phyloP scores from a whole-genome alignment of 2,113 vertebrate species.

The Heteronetta atricapilla region DNA sequence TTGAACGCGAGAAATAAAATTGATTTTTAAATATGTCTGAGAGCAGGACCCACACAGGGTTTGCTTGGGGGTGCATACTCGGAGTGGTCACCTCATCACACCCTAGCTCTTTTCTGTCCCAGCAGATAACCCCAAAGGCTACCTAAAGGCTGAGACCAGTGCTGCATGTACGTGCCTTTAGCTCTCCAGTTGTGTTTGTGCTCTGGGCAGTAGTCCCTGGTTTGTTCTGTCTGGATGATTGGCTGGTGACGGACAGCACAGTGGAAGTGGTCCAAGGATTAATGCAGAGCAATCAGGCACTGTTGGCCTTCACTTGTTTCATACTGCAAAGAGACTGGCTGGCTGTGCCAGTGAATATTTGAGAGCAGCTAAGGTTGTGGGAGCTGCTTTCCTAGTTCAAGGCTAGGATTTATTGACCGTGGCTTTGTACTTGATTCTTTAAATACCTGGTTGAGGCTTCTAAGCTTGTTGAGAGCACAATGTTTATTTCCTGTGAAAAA shows the following conservation, averaged over 20 bases:
- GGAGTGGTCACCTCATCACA: background rate
- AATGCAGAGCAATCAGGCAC: background rate
- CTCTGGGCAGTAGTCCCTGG: background rate
- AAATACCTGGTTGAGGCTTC: background rate
- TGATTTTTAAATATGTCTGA: background rate
- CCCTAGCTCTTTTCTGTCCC: background rate
- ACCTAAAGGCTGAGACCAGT: background rate
- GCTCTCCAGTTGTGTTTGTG: background rate
- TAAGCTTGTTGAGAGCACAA: background rate
- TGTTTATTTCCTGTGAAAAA: fast-evolving
- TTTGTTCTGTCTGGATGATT: background rate
- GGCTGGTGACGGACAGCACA: background rate
- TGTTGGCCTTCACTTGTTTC: background rate
- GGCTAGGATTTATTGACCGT: background rate
- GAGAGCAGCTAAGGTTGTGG: background rate
- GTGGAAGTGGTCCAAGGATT: background rate
- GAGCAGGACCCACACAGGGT: background rate
- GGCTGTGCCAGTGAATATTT: background rate
- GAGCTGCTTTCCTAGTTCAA: background rate
- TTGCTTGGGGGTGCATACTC: background rate
- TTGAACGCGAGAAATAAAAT: background rate
- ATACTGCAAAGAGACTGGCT: background rate
- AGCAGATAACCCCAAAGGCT: background rate
- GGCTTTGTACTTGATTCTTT: background rate
- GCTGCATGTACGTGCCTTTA: background rate